A percentile compares a stretch with the other conserved stretches of the same genome.
Evolutionary conservation across 2,113 vertebrate genomes (phyloP).

Genomic region (Peromyscus maniculatus): DNA sequence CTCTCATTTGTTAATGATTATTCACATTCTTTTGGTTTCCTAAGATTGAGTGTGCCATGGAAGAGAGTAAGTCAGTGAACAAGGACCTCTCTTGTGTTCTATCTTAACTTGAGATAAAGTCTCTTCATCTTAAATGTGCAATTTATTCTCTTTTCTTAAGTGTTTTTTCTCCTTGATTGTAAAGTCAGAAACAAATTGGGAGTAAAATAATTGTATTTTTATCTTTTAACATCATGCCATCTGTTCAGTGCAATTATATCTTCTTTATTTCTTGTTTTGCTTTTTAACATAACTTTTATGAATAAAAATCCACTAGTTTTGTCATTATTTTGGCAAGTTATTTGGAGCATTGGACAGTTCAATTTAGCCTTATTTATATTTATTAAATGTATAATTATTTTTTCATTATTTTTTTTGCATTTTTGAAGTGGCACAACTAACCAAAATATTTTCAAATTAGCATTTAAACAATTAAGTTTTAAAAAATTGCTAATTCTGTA

Average conservation of each 20-base stretch:
- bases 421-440: background rate
- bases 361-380: background rate
- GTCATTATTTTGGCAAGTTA: background rate
- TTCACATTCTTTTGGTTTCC: background rate
- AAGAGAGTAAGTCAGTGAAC: background rate
- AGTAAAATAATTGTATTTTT: conserved; percentile 6
- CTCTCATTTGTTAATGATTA: background rate
- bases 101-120: background rate
- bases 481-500: background rate
- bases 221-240: conserved; percentile 8
- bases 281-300: conserved; percentile 18
- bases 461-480: background rate
- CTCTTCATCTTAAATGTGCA: background rate
- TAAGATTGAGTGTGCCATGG: background rate
- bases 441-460: background rate
- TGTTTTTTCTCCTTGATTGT: conserved; percentile 5
- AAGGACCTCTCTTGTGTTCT: background rate
- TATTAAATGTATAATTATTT: background rate
- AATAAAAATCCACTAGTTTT: background rate
- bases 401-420: background rate
- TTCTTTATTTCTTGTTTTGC: background rate
- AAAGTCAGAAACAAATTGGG: background rate
- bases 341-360: background rate
- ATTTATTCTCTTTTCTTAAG: conserved; percentile 5
- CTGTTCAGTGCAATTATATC: background rate